Conservation (phyloP, 1,140 invertebrate genomes). For the Scaptomyza montana region DNA sequence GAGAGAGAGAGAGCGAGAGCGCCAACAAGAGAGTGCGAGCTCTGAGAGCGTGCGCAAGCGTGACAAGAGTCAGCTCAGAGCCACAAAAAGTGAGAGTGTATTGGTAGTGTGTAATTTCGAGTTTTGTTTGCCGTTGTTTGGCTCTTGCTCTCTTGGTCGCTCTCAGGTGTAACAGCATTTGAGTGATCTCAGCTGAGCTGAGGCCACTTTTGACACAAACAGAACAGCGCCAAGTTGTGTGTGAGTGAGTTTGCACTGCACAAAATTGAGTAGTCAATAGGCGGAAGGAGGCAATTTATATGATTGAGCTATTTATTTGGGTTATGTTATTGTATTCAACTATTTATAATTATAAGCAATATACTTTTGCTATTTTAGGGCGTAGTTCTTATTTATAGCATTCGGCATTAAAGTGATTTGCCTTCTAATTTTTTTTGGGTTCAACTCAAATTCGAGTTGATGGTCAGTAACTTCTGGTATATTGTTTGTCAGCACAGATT, state of each 20-base stretch:
- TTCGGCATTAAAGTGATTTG: no score
- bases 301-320: background rate
- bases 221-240: constrained; percentile 1
- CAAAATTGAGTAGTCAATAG: background rate
- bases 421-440: background rate
- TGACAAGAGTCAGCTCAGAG: constrained; percentile 4
- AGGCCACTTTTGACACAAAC: constrained; percentile 9
- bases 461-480: background rate
- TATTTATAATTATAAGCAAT: background rate
- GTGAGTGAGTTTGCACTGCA: constrained; percentile 18
- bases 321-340: background rate
- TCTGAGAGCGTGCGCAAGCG: constrained; percentile 35
- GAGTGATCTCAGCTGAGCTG: constrained; percentile 21
- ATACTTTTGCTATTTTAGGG: background rate
- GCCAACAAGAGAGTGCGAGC: constrained; percentile 18
- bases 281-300: background rate
- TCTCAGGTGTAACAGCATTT: constrained; percentile 17
- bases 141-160: background rate
- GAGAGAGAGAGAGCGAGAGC: background rate
- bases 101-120: constrained; percentile 3
- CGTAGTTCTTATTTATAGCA: background rate
- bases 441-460: background rate
- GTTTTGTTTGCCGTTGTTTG: constrained; percentile 6
- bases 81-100: constrained; percentile 34
- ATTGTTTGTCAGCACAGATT: constrained; percentile 12